Evolutionary conservation across 2,888 invertebrate genomes (phyloP), one percentile per base, ranked within the genome.

Genomic region (Metalampra italica): DNA sequence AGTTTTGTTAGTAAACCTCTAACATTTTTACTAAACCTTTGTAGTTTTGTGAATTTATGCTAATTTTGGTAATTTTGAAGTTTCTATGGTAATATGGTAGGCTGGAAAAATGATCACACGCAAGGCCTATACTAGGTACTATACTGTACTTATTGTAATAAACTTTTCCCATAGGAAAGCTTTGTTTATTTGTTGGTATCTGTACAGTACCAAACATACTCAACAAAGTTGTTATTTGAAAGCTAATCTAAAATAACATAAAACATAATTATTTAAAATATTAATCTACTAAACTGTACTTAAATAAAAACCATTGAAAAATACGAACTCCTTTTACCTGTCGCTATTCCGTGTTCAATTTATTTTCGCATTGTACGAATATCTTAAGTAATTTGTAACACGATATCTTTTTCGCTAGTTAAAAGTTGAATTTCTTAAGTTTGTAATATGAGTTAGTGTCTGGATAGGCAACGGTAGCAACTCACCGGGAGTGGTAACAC

Each of bases 391-490:
- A 68, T 66, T 65, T 68, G 66, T 66, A 72, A 74, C 59, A 59
- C 52, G 68, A 75, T 76, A 76, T 68, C 62, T 60, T 58, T 59
- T 62, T 55, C 60, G 63, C 60, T 71, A 72, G 72, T 79, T 80
- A 75, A 71, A 73, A 78, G 71, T 76, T 74, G 63, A 57, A 57
- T 62, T 57, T 68, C 58, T 64, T 69, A 72, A 85, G 82, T 84
- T 81, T 79, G 79, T 78, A 81, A 82, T 82, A 83, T 78, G 77
- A 78, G 74, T 82, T 79, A 75, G 75, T 67, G 63, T 53, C 66
- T 66, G 67, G 64, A 64, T 68, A 61, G 66, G 66, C 32, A 37
- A 11, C 12, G n/a, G 14, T 55, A 74, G 68, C 68, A 68, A 66
- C 69, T 68, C 59, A 58, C 56, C 53, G 60, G 63, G 50, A 22